phyloP scores from a whole-genome alignment of 37 sponge, comb jelly and placozoan genomes.

The Theonella swinhoei region DNA sequence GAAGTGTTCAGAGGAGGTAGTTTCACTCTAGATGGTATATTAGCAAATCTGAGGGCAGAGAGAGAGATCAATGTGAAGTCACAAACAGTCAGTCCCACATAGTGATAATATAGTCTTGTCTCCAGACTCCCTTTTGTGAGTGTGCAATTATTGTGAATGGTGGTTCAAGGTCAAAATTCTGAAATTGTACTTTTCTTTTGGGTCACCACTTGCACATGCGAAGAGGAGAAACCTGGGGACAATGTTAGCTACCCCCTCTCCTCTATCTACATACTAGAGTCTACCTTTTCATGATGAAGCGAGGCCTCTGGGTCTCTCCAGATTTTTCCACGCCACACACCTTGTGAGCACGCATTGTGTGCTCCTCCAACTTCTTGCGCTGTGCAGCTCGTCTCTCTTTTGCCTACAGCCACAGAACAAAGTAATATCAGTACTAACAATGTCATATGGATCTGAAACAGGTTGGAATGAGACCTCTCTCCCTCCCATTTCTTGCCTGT shows the following conservation, averaged over 20 bases:
- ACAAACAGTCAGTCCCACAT: neutral
- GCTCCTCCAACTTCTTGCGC: constrained; percentile 34
- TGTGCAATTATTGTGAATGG: too few species aligned
- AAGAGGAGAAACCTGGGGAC: too few species aligned
- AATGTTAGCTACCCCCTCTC: neutral
- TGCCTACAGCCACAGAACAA: neutral
- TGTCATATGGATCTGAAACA: neutral
- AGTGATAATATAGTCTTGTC: neutral
- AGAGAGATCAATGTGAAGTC: neutral
- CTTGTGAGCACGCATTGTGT: constrained; percentile 16
- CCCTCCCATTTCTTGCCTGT: neutral
- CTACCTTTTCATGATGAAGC: constrained; percentile 56
- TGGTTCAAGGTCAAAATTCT: too few species aligned
- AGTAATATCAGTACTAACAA: neutral
- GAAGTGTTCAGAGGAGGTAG: constrained; percentile 27
- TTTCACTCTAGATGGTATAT: constrained; percentile 29
- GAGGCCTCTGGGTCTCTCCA: neutral
- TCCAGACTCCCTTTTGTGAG: too few species aligned
- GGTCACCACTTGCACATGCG: too few species aligned
- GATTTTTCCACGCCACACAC: neutral
- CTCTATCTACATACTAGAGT: too few species aligned
- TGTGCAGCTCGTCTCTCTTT: constrained; percentile 4
- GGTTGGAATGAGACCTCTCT: neutral
- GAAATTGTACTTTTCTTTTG: too few species aligned
- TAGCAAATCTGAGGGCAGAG: constrained; percentile 37